Evolutionary conservation across 2,113 vertebrate species (phyloP).

Genomic region (Daubentonia madagascariensis): DNA sequence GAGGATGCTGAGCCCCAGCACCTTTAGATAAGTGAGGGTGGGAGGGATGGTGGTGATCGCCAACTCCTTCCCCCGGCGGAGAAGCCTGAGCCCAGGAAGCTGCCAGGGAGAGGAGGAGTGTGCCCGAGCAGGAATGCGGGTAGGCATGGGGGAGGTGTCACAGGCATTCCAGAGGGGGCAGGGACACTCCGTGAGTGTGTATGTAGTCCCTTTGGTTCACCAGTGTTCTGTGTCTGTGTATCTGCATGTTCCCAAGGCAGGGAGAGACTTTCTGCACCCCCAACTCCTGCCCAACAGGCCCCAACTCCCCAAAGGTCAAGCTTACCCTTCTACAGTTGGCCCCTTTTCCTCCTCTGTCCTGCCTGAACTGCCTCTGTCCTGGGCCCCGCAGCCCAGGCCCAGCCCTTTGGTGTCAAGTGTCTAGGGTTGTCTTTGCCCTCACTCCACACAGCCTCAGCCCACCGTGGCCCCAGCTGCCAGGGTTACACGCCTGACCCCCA

Average conservation of each 20-base stretch:
- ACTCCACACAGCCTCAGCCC: neutral
- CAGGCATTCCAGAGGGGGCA: slow-evolving; percentile 32
- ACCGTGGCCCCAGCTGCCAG: neutral
- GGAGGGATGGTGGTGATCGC: neutral
- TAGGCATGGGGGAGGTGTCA: neutral
- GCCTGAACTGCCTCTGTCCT: neutral
- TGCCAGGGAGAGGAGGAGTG: neutral
- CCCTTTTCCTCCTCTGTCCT: neutral
- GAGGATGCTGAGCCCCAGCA: neutral
- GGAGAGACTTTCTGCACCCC: neutral
- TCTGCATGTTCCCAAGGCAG: neutral
- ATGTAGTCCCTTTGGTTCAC: neutral
- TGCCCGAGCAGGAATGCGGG: neutral
- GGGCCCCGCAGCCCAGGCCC: neutral
- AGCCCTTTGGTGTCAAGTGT: neutral
- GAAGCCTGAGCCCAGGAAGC: neutral
- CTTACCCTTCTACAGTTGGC: neutral
- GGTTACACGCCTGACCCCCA: neutral
- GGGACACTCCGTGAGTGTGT: neutral
- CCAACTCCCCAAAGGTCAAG: neutral
- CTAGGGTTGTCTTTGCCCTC: neutral
- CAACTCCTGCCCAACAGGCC: neutral
- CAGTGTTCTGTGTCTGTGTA: neutral
- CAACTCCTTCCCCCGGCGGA: neutral
- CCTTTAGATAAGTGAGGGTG: neutral